A percentile compares a stretch with the other conserved stretches of the same genome.
phyloP scores from a whole-genome alignment of 2,113 vertebrate species.

The Camelus bactrianus region DNA sequence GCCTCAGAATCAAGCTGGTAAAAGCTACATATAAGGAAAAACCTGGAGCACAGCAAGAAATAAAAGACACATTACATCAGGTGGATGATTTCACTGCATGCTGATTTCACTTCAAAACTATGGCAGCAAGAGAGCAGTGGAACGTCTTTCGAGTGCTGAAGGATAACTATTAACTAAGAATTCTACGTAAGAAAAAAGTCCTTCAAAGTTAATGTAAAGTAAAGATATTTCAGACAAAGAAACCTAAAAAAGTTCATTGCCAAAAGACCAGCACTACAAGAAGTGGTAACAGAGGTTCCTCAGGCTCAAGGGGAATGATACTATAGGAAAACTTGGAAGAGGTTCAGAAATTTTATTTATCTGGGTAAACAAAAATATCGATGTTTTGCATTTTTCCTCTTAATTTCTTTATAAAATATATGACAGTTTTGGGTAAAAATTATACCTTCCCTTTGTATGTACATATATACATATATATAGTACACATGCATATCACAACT shows the following conservation, averaged over 20 bases:
- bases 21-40: neutral
- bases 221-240: neutral
- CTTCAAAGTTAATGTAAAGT: neutral
- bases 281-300: neutral
- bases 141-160: neutral
- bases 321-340: neutral
- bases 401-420: neutral
- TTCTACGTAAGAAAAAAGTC: neutral
- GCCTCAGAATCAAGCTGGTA: no score
- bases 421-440: neutral
- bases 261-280: neutral
- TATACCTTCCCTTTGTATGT: neutral
- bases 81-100: no score
- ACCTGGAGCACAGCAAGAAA: neutral
- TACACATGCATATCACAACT: neutral
- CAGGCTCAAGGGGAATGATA: neutral
- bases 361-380: neutral
- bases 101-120: neutral
- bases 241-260: neutral
- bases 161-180: neutral
- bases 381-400: neutral
- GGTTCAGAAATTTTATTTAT: neutral
- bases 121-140: neutral
- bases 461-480: no score
- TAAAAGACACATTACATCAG: neutral